Conservation (phyloP, 2,797 vertebrate genomes). For the Rhodeus uyekii region DNA sequence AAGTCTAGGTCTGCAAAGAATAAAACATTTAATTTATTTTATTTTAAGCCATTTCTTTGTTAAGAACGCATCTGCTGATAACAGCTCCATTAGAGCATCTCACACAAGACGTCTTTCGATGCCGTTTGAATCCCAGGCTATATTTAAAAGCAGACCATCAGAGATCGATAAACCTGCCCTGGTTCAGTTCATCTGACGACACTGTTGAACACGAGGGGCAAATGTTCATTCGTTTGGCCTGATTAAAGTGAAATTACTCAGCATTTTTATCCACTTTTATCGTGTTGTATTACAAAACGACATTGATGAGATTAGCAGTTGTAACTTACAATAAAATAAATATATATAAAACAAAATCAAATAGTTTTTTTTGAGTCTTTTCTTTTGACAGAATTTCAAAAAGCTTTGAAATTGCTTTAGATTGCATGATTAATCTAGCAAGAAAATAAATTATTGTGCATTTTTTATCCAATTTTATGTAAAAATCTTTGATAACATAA, state of each 20-base stretch:
- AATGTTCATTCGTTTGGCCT: not conserved
- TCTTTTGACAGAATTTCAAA: not conserved
- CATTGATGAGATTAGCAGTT: not conserved
- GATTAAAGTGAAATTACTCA: not conserved
- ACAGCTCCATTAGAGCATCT: not conserved
- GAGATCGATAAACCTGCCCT: not conserved
- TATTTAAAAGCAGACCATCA: not conserved
- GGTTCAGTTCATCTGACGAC: not conserved
- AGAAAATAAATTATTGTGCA: not conserved
- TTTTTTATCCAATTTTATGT: too few relatives aligned
- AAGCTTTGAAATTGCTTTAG: not conserved
- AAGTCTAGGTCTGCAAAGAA: not conserved
- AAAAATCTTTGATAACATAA: too few relatives aligned
- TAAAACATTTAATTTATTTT: too few relatives aligned
- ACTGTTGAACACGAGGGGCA: not conserved
- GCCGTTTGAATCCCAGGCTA: not conserved
- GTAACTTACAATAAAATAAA: not conserved
- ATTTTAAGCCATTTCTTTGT: not conserved
- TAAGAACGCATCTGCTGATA: not conserved
- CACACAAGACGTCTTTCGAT: too few relatives aligned
- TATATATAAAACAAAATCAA: not conserved
- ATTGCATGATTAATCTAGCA: not conserved
- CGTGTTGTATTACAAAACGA: not conserved
- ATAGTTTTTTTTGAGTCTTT: not conserved
- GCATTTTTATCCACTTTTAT: not conserved